These are phyloP conservation scores for Dorcus hopei DNA, from an alignment of 2,888 invertebrate species.

Conservation along the genomic window DNA sequence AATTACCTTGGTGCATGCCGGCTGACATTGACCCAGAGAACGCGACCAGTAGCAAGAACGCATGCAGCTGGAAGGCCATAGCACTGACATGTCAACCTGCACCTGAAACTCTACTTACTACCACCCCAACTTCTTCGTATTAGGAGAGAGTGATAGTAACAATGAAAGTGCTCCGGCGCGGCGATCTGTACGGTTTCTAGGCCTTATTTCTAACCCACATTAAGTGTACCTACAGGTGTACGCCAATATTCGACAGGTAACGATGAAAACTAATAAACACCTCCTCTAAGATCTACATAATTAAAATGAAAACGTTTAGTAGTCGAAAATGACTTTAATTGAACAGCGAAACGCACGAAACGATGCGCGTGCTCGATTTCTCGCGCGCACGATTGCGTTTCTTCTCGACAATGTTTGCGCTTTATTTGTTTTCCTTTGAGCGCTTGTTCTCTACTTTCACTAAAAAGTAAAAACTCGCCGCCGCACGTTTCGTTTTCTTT, in stretches of 20 bases:
- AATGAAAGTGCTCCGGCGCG: conserved; percentile 39
- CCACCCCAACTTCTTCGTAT: conserved; percentile 14
- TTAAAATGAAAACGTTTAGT: too few species aligned
- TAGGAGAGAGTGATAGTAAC: conserved; percentile 44
- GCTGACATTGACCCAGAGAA: conserved; percentile 40
- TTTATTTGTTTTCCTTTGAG: too few species aligned
- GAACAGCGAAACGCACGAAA: too few species aligned
- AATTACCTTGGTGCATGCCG: conserved; percentile 35
- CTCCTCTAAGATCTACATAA: too few species aligned
- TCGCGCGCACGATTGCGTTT: too few species aligned
- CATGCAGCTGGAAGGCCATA: conserved; percentile 36
- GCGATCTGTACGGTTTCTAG: conserved; percentile 6
- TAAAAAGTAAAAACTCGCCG: conserved; percentile 33
- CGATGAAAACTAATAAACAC: too few species aligned
- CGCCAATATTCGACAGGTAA: too few species aligned
- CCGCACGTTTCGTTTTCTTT: conserved; percentile 33
- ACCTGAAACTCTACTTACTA: conserved; percentile 21
- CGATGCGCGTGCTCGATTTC: too few species aligned
- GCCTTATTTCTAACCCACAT: conserved; percentile 29
- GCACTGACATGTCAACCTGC: conserved; percentile 34
- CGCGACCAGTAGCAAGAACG: conserved; percentile 35
- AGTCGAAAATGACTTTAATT: too few species aligned
- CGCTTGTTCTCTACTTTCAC: conserved; percentile 28
- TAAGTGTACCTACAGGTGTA: conserved; percentile 3
- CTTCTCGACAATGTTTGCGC: too few species aligned